A percentile compares a stretch with the other conserved stretches of the same genome.
Evolutionary conservation across 1,140 invertebrate genomes (phyloP).

Genomic region (Colletes gigas): DNA sequence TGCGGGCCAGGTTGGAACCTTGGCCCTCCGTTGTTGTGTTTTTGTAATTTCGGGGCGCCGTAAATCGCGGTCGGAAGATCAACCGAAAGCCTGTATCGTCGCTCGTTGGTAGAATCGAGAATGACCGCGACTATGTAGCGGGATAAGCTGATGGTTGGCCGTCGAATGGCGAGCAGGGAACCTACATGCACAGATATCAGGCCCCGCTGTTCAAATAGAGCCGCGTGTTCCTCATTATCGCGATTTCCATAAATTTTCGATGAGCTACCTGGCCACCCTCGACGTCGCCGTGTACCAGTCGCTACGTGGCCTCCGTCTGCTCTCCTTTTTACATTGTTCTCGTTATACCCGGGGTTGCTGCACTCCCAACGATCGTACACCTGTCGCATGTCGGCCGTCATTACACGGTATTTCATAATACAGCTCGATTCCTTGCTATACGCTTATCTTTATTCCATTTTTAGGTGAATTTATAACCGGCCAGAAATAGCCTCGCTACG

Average conservation of each 20-base stretch:
- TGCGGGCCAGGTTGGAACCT: too few relatives aligned
- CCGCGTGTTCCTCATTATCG: slow-evolving; percentile 30
- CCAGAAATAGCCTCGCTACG: too few relatives aligned
- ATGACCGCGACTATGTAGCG: not conserved
- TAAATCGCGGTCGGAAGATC: not conserved
- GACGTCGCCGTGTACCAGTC: not conserved
- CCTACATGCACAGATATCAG: not conserved
- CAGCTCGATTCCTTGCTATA: too few relatives aligned
- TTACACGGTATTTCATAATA: not conserved
- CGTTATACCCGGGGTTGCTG: not conserved
- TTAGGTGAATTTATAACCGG: too few relatives aligned
- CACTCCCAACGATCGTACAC: not conserved
- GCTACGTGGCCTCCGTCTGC: not conserved
- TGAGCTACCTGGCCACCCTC: not conserved
- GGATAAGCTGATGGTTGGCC: not conserved
- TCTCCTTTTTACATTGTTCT: not conserved
- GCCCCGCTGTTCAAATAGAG: not conserved
- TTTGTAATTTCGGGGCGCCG: too few relatives aligned
- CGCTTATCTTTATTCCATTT: too few relatives aligned
- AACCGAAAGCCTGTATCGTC: not conserved
- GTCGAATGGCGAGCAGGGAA: not conserved
- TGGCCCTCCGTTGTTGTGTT: too few relatives aligned
- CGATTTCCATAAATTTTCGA: slow-evolving; percentile 27
- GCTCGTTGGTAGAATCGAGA: not conserved
- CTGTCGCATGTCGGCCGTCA: not conserved